Conservation (phyloP, 2,888 invertebrate species). For the Cylindroiulus punctatus region DNA sequence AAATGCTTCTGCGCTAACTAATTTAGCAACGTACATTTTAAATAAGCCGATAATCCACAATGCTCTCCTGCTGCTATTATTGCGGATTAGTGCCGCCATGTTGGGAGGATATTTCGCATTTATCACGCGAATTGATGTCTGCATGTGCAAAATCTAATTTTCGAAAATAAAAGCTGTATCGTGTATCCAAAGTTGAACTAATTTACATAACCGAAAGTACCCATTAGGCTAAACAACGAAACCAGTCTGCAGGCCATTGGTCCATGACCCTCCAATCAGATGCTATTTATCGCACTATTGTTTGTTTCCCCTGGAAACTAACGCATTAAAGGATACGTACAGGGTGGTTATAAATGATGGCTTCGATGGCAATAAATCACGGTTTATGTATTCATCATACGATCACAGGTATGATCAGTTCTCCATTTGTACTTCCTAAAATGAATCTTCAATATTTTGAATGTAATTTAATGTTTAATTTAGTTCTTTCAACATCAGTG, state of each 20-base stretch:
- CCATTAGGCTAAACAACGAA: not conserved
- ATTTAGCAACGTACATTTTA: constrained; percentile 34
- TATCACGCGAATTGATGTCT: constrained; percentile 15
- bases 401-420: too few species aligned
- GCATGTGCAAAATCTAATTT: constrained; percentile 19
- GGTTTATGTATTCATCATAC: too few species aligned
- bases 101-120: constrained; percentile 9
- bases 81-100: constrained; percentile 8
- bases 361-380: too few species aligned
- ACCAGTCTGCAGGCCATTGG: not conserved
- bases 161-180: not conserved
- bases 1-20: constrained; percentile 9
- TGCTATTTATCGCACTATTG: not conserved
- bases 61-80: constrained; percentile 28
- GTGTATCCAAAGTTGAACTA: not conserved
- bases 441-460: too few species aligned
- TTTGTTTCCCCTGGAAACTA: not conserved
- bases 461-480: too few species aligned
- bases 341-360: too few species aligned
- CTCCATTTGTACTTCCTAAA: too few species aligned
- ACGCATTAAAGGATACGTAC: not conserved
- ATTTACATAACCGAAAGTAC: not conserved
- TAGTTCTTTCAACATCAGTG: too few species aligned
- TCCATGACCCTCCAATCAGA: not conserved
- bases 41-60: constrained; percentile 34